Evolutionary conservation across 2,888 invertebrate species (phyloP).

Genomic region (Amblyjoppa proteus): DNA sequence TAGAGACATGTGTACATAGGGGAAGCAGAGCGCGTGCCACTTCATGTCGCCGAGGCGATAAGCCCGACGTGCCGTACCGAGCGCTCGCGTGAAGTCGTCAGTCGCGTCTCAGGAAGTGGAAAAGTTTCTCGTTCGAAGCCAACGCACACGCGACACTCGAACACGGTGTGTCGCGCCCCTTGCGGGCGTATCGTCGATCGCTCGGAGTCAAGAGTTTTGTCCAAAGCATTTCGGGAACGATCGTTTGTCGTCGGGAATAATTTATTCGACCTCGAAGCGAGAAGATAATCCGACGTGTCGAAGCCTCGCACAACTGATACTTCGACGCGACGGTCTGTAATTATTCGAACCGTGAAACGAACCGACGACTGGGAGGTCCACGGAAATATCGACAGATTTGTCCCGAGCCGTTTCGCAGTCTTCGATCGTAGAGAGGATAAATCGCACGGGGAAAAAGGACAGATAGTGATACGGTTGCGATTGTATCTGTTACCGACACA

Average conservation of each 20-base stretch:
- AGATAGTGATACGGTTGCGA: too few species aligned
- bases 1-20: constrained; percentile 3
- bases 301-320: neutral
- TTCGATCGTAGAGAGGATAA: too few species aligned
- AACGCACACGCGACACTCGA: neutral
- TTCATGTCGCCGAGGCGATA: constrained; percentile 11
- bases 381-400: constrained; percentile 21
- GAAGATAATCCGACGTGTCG: neutral
- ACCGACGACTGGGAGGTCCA: too few species aligned
- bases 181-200: neutral
- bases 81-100: constrained; percentile 37
- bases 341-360: too few species aligned
- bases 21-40: constrained; percentile 29
- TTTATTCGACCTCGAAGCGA: constrained; percentile 9
- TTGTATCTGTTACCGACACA: too few species aligned
- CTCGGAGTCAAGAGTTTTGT: neutral
- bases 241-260: neutral
- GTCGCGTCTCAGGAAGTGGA: neutral
- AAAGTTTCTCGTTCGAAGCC: constrained; percentile 6
- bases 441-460: too few species aligned
- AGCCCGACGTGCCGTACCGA: neutral
- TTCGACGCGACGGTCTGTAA: neutral
- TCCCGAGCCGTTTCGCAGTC: neutral
- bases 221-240: neutral
- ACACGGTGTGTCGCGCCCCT: neutral